phyloP scores from a whole-genome alignment of 2,888 invertebrate species.

The Chydorus sphaericus region DNA sequence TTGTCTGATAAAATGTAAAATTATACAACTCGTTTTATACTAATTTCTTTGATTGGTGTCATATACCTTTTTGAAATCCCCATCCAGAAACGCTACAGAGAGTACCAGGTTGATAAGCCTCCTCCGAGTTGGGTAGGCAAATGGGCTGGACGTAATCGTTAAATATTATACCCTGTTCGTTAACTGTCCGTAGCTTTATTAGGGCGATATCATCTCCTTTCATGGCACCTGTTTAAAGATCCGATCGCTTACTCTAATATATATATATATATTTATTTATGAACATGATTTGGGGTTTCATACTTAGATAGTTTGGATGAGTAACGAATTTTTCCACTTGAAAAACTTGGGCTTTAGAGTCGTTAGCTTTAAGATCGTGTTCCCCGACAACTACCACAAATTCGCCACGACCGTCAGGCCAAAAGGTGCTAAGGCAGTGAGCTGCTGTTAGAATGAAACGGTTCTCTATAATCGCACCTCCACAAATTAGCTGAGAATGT shows the following conservation, averaged over 20 bases:
- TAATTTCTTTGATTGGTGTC: constrained; percentile 19
- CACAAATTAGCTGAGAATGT: constrained; percentile 17
- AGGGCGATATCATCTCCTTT: neutral
- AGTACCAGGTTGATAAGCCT: constrained; percentile 31
- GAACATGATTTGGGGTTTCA: neutral
- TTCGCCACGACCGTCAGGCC: constrained; percentile 14
- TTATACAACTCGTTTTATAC: neutral
- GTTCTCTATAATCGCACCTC: constrained; percentile 24
- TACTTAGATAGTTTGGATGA: constrained; percentile 3
- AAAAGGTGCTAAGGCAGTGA: constrained; percentile 23
- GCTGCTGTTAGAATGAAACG: constrained; percentile 25
- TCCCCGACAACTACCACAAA: constrained; percentile 34
- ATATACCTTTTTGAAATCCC: constrained; percentile 44
- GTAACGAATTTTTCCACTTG: constrained; percentile 33
- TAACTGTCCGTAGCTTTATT: neutral
- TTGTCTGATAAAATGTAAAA: constrained; percentile 28
- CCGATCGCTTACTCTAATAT: too few relatives aligned
- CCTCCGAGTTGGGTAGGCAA: constrained; percentile 45
- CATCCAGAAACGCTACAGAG: constrained; percentile 67
- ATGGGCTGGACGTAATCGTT: constrained; percentile 40
- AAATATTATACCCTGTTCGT: neutral
- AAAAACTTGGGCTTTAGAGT: constrained; percentile 41
- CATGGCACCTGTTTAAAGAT: too few relatives aligned
- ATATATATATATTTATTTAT: neutral
- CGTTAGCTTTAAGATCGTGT: constrained; percentile 39